Conservation (phyloP, 2,888 invertebrate species). For the Conchocele bisecta region DNA sequence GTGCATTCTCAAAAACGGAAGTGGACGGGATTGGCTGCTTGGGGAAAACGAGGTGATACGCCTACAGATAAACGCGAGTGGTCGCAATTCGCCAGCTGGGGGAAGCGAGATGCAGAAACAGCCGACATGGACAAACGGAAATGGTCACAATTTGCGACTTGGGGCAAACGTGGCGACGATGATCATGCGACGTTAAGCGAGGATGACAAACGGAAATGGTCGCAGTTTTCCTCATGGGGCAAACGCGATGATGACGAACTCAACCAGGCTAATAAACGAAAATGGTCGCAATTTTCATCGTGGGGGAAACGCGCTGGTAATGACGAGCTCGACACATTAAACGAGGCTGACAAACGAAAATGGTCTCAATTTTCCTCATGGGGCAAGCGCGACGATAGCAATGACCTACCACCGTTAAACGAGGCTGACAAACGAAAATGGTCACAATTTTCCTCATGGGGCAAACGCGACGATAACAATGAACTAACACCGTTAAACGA, state of each 20-base stretch:
- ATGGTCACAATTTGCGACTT: constrained; percentile 47
- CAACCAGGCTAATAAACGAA: constrained; percentile 10
- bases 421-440: constrained; percentile 30
- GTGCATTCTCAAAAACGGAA: constrained; percentile 35
- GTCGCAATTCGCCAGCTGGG: constrained; percentile 37
- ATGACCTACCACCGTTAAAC: background rate
- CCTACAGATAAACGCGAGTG: constrained; percentile 32
- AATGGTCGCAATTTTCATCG: constrained; percentile 24
- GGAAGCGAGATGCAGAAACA: constrained; percentile 24
- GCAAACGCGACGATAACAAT: constrained; percentile 19
- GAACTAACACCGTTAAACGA: background rate
- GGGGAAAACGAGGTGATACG: constrained; percentile 43
- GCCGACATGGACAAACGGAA: constrained; percentile 6
- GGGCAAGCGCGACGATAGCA: constrained; percentile 30
- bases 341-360: constrained; percentile 24
- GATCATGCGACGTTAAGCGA: background rate
- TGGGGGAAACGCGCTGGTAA: constrained; percentile 35
- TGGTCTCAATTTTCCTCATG: constrained; percentile 32
- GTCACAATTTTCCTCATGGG: constrained; percentile 34
- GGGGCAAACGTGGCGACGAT: constrained; percentile 39
- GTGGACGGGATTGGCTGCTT: constrained; percentile 44
- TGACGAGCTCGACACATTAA: background rate
- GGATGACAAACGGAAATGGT: constrained; percentile 47
- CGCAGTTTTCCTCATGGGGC: constrained; percentile 38
- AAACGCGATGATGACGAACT: constrained; percentile 17